Evolutionary conservation across 2,113 vertebrate species (phyloP), one percentile per base, ranked within the genome.

Genomic region (Tachysurus vachellii): DNA sequence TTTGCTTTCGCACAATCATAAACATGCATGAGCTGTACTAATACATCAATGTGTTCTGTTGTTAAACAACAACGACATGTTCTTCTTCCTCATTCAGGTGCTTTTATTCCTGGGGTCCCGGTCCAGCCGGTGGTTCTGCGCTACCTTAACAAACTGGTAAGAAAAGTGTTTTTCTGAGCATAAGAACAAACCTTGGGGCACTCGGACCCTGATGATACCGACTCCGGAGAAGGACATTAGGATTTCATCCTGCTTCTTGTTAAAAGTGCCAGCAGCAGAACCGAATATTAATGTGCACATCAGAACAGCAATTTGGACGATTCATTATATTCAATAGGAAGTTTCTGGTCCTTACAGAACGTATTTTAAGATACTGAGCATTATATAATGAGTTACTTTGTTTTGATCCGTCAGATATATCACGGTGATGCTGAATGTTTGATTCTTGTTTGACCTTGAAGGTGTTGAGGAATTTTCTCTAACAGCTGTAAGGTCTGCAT

Each of bases 101-200:
- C 97, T 0, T 99, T 99, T 89, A 99, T 99, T 88, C 98, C 98
- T 0, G 98, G 96, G 56, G 96, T 98, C 56, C 98, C 98, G 5
- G 97, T 99, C 11, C 98, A 99, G 89, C 98, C 98, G 0, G 97
- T 99, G 91, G 95, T 98, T 61, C 90, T 99, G 44, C 96, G 97
- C 31, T 99, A 99, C 89, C 96, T 95, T 44, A 99, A 99, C 89
- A 94, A 95, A 92, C 94, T 96, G 97, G 98, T 99, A 92, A 96
- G 96, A n/a, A 61, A 57, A 26, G 28, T 8, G 36, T 70, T 42
- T 75, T 54, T 3, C 42, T 26, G 42, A 26, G 76, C 76, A 56
- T 23, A n/a, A 79, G 0, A 57, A 8, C 77, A 54, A 36, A 53
- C 28, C 16, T 31, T 57, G 13, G n/a, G 53, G 53, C 28, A 12